Evolutionary conservation across 1,140 invertebrate species (phyloP), one percentile per base, ranked within the genome.

Genomic region (Drosophila simulans): DNA sequence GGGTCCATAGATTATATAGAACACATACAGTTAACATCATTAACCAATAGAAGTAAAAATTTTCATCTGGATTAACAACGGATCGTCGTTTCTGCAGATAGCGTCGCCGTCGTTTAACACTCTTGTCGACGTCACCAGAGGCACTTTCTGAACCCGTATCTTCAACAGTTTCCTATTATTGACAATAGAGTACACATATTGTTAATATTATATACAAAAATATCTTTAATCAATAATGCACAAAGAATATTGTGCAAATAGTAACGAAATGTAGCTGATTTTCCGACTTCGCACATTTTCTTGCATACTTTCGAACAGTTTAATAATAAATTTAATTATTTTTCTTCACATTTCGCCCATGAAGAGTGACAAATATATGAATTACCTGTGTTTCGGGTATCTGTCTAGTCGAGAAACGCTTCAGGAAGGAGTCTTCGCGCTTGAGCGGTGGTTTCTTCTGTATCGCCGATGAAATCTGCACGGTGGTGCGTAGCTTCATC

Each of bases 31-130:
- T 98, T 65, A 98, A 93, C 22, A 98, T 90, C 94, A 97, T 96
- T 64, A 99, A 94, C 98, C 98, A 99, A 91, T 97, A 97, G 93
- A 98, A 98, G 93, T 98, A 98, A 92, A 98, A 97, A 91, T 97
- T 98, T 75, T 97, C 97, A 93, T 99, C 98, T 0, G 98, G 98
- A 93, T 98, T 98, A 64, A 99, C 96, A 20, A 99, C 98, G n/a
- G 95, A 95, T 25, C 95, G 93, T n/a, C 96, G 95, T 49, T 95
- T 95, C 75, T 95, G 94, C 10, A 93, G 93, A 64, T 94, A 94
- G 59, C 95, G 94, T 15, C 96, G 93, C 69, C 95, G 91, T 62
- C 96, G 93, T 31, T 95, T 93, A 34, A 94, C 92, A 27, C 93
- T 94, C 40, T 93, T 93, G 70, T 94, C 94, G 83, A 94, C 94